A percentile compares a stretch with the other conserved stretches of the same genome.
Evolutionary conservation across 2,888 invertebrate species (phyloP).

Genomic region (Dryobota labecula): DNA sequence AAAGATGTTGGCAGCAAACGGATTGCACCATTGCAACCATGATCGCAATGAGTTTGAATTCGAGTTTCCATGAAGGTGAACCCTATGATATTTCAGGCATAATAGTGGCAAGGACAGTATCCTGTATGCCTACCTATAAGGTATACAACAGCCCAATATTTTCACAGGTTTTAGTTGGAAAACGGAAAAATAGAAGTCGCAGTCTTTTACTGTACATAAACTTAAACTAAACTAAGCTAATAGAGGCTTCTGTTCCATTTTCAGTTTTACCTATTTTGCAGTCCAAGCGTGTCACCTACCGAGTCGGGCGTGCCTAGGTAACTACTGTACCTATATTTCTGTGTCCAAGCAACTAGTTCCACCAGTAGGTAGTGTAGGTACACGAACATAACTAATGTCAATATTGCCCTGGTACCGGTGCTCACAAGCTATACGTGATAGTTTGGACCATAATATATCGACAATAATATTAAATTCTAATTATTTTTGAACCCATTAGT

Average conservation of each 20-base stretch:
- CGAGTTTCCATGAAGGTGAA: not conserved
- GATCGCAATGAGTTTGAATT: not conserved
- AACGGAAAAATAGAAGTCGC: not conserved
- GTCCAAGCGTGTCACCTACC: not conserved
- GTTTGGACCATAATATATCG: not conserved
- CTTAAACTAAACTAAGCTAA: not conserved
- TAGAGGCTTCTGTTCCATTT: not conserved
- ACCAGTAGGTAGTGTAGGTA: not conserved
- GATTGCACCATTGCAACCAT: not conserved
- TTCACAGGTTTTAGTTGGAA: not conserved
- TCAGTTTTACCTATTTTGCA: not conserved
- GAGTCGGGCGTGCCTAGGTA: too few relatives aligned
- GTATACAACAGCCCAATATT: not conserved
- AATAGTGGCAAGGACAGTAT: not conserved
- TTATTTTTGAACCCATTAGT: not conserved
- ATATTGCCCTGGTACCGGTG: slow-evolving; percentile 13
- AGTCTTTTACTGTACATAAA: not conserved
- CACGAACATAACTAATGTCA: not conserved
- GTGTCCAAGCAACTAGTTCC: too few relatives aligned
- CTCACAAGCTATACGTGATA: not conserved
- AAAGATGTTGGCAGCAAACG: not conserved
- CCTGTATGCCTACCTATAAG: not conserved
- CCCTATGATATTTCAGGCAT: not conserved
- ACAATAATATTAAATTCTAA: too few relatives aligned
- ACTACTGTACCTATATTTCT: not conserved